phyloP scores from a whole-genome alignment of 2,113 vertebrate species.

The Hassar affinis region DNA sequence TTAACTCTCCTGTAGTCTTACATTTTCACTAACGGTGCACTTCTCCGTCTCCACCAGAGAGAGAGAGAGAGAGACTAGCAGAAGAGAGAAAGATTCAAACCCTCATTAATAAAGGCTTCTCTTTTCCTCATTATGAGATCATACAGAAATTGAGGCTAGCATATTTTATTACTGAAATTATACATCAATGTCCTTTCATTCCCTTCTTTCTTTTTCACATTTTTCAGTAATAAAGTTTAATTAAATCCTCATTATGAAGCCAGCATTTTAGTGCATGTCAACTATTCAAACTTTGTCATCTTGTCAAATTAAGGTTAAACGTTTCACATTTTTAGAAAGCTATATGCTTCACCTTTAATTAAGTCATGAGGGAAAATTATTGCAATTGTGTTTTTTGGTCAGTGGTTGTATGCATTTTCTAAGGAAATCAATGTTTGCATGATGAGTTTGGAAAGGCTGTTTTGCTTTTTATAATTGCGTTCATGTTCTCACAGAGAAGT shows the following conservation, averaged over 20 bases:
- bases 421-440: not conserved
- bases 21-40: conserved; percentile 72
- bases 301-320: not conserved
- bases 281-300: not conserved
- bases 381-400: not conserved
- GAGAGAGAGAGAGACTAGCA: conserved; percentile 42
- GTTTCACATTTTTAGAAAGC: not conserved
- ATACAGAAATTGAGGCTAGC: conserved; percentile 43
- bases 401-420: not conserved
- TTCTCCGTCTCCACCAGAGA: conserved; percentile 64
- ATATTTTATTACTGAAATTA: not conserved
- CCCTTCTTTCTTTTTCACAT: not conserved
- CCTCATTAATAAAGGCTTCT: conserved; percentile 64
- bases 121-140: conserved; percentile 59
- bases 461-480: not conserved
- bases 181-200: not conserved
- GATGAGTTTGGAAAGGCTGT: not conserved
- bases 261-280: not conserved
- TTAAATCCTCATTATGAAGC: not conserved
- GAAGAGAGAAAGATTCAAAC: conserved; percentile 59
- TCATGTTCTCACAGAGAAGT: not conserved
- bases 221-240: conserved; percentile 36
- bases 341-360: not conserved
- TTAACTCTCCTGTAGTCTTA: conserved; percentile 70
- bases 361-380: not conserved